Percentiles rank a stretch among this genome's conserved stretches.
Conservation (phyloP, 2,113 vertebrate species). For the Monopterus albus region DNA sequence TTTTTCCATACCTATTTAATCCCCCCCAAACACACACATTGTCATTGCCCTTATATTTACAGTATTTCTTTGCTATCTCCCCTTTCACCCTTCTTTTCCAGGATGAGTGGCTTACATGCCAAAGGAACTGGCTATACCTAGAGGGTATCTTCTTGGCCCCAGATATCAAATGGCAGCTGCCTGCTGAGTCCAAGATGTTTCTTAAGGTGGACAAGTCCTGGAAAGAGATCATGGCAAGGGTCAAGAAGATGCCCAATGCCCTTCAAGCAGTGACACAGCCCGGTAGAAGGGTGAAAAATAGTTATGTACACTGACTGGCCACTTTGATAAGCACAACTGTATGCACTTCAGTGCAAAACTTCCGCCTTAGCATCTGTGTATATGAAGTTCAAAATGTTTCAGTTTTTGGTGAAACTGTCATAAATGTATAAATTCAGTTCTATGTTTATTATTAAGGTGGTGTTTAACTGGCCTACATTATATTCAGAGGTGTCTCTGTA, state of each 20-base stretch:
- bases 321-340: too few species aligned
- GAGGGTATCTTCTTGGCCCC: slow-evolving; percentile 89
- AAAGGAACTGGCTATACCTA: slow-evolving; percentile 88
- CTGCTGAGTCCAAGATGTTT: slow-evolving; percentile 89
- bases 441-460: too few species aligned
- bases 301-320: too few species aligned
- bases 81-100: slow-evolving; percentile 29
- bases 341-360: too few species aligned
- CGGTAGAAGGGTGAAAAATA: too few species aligned
- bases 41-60: background rate
- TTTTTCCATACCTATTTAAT: background rate
- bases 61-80: background rate
- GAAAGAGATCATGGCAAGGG: slow-evolving; percentile 87
- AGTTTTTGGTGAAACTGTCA: too few species aligned
- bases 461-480: too few species aligned
- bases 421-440: too few species aligned
- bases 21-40: too few species aligned
- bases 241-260: slow-evolving; percentile 83
- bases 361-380: too few species aligned
- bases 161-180: slow-evolving; percentile 86
- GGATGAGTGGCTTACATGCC: slow-evolving; percentile 88
- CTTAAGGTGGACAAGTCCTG: slow-evolving; percentile 88
- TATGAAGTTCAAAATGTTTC: too few species aligned
- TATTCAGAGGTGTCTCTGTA: too few species aligned
- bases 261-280: slow-evolving; percentile 82